Evolutionary conservation across 2,113 vertebrate genomes (phyloP), one percentile per base, ranked within the genome.

Genomic region (Helogale parvula): DNA sequence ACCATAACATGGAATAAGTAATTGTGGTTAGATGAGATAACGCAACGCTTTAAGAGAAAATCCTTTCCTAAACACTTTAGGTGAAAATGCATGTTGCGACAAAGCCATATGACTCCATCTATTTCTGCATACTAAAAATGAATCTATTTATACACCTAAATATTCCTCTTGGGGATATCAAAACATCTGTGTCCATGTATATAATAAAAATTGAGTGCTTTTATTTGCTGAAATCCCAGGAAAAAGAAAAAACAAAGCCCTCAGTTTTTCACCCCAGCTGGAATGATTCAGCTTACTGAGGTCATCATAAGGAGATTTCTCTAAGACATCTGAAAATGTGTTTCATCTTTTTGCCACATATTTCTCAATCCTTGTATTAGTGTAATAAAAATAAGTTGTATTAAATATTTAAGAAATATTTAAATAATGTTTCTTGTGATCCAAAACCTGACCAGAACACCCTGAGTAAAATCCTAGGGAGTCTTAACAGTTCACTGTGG

Each of bases 1-100:
- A 23, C 25, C 33, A 83, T 45, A 52, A 72, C 33, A 77, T 16
- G 65, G 41, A 82, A 77, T 90, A 94, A 52, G 14, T 50, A 45
- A 92, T 7, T 76, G 29, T 94, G 50, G 65, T 45, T 93, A 65
- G 45, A 21, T 31, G 35, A 93, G 35, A 57, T 52, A 83, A 93
- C 8, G 19, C 10, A 90, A 92, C 89, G 14, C 33, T 94, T 94
- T 45, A 65, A 74, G 91, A 92, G 71, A 88, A 93, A 94, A 79
- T 84, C 5, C 15, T 88, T 88, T 76, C 38, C 83, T 85, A 80
- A 94, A 45, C 2, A 33, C 69, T 87, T 93, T 57, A 57, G 31
- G 47, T 66, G 52, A 91, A 89, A 60, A 94, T 15, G 74, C 27
- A 23, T 23, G 31, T 63, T 63, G 29, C n/a, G 13, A 45, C 45